Conservation (phyloP, 2,888 invertebrate species). For the Nesidiocoris tenuis region DNA sequence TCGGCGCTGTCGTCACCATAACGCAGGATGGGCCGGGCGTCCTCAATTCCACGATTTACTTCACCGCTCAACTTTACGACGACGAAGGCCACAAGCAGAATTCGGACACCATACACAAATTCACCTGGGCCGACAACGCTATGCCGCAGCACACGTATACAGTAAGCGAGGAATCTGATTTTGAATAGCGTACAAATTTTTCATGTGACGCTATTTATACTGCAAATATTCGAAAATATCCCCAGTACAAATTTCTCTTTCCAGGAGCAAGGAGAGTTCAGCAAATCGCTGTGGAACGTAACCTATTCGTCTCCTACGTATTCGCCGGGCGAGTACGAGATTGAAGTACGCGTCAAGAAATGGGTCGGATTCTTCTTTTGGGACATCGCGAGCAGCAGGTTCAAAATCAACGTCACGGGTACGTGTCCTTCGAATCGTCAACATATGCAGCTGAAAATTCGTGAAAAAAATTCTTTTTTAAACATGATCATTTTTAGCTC, state of each 20-base stretch:
- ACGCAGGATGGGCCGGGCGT: constrained; percentile 68
- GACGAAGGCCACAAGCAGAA: constrained; percentile 53
- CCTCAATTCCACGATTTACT: constrained; percentile 68
- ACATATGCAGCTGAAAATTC: no score
- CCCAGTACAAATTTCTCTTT: no score
- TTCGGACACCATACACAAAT: constrained; percentile 59
- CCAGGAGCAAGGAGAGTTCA: constrained; percentile 55
- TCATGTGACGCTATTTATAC: no score
- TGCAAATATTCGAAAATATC: not conserved
- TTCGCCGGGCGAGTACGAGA: constrained; percentile 62
- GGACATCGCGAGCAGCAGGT: constrained; percentile 53
- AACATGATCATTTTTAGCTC: constrained; percentile 57
- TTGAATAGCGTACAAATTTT: no score
- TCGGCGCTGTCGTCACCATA: not conserved
- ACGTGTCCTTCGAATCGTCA: no score
- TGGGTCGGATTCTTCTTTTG: constrained; percentile 55
- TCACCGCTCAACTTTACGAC: constrained; percentile 63
- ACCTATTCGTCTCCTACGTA: constrained; percentile 60
- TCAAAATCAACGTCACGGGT: constrained; percentile 58
- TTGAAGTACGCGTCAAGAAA: constrained; percentile 60
- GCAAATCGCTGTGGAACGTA: constrained; percentile 64
- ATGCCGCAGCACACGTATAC: constrained; percentile 57
- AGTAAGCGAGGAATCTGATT: no score
- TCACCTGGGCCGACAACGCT: constrained; percentile 64
- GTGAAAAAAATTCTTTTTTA: not conserved